Evolutionary conservation across 2,888 invertebrate species (phyloP), one percentile per base, ranked within the genome.

Genomic region (Caenorhabditis plicata): DNA sequence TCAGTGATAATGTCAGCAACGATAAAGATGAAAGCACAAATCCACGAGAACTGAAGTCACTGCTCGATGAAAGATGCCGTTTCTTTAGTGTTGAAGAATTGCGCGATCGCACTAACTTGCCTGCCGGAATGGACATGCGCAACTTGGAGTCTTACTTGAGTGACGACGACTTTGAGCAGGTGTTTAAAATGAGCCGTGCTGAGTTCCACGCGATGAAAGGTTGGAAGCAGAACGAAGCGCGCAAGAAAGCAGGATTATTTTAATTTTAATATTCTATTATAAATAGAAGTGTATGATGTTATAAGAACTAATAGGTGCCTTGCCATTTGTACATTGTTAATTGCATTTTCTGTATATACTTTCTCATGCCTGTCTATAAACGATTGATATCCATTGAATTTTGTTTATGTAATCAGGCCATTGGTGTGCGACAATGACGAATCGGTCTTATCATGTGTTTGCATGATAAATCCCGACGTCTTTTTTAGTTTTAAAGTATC

Each of bases 191-290:
- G 51, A 39, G 25, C 13, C 47, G 65, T 8, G 25, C 32, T 11
- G 51, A 63, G n/a, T 76, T 74, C 50, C 45, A 60, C n/a, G 41
- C 36, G 4, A 55, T 73, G 17, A 71, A 74, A 13, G 51, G 53
- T 13, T 76, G 76, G 76, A 75, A 70, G 33, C 74, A 75, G 40
- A 64, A 69, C 32, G 60, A 63, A 32, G 48, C 74, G 23, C 58
- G 73, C 13, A 60, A 60, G 15, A 46, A 32, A 50, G 42, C 33
- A 5, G 60, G 60, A 19, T 19, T 60, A 13, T 60, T 60, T 25
- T 60, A 25, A 46, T 42, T 31, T 15, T 33, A 8, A 13, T 47
- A 46, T 31, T 42, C 20, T 40, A 23, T 38, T 25, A 23, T 20
- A 13, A 19, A 42, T 26, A n/a, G n/a, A n/a, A n/a, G n/a, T n/a